phyloP scores from a whole-genome alignment of 2,113 vertebrate genomes.

The Microtus ochrogaster region DNA sequence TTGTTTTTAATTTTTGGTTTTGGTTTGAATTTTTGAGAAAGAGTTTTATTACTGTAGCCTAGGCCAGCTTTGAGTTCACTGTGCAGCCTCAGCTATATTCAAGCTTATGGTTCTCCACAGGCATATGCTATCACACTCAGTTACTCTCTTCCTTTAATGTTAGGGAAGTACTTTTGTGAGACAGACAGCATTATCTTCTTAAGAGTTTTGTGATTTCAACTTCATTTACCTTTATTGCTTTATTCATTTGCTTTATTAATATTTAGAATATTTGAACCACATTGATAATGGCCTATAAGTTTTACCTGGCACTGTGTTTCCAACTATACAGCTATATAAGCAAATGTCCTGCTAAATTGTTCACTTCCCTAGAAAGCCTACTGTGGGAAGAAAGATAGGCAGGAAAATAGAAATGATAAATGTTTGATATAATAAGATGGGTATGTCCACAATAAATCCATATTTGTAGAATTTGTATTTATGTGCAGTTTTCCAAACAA shows the following conservation, averaged over 20 bases:
- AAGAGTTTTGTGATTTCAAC: conserved; percentile 23
- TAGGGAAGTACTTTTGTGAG: not conserved
- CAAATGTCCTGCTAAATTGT: not conserved
- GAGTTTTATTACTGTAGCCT: not conserved
- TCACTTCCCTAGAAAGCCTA: conserved; percentile 18
- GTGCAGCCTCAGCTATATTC: not conserved
- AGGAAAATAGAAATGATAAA: not conserved
- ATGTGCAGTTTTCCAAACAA: not conserved
- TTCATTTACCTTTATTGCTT: conserved; percentile 47
- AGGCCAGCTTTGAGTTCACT: not conserved
- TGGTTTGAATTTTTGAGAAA: not conserved
- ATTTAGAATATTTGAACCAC: conserved; percentile 22
- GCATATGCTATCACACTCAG: not conserved
- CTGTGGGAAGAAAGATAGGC: not conserved
- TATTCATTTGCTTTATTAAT: conserved; percentile 35
- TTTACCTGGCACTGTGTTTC: conserved; percentile 36
- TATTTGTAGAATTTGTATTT: conserved; percentile 11
- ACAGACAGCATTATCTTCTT: not conserved
- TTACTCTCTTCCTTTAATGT: not conserved
- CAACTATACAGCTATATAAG: not conserved
- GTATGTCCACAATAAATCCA: not conserved
- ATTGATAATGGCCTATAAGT: conserved; percentile 12
- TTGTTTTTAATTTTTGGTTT: not conserved
- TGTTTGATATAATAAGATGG: conserved; percentile 29
- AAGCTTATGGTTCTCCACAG: not conserved